Evolutionary conservation across 2,888 invertebrate species (phyloP).

Genomic region (Catocala nupta): DNA sequence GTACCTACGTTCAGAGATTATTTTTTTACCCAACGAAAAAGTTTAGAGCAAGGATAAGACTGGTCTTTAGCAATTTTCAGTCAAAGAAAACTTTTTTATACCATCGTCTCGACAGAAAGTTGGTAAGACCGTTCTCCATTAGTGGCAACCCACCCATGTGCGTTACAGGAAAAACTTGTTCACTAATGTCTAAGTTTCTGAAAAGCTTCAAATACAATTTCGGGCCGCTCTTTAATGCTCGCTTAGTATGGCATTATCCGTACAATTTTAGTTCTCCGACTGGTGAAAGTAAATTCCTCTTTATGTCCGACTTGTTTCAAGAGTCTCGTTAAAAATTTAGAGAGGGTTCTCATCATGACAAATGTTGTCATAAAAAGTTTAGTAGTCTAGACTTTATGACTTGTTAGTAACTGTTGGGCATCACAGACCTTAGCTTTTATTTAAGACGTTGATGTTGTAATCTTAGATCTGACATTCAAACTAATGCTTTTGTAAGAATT

Average conservation of each 20-base stretch:
- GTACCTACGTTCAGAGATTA: constrained; percentile 32
- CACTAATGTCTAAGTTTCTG: constrained; percentile 77
- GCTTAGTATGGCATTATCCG: constrained; percentile 48
- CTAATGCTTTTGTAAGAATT: too few species aligned
- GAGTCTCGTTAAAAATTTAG: constrained; percentile 45
- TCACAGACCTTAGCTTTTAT: constrained; percentile 22
- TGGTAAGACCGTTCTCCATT: constrained; percentile 76
- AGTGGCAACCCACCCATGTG: constrained; percentile 78
- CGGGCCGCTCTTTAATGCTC: constrained; percentile 48
- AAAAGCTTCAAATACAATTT: constrained; percentile 78
- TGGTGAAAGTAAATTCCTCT: constrained; percentile 29
- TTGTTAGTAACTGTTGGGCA: constrained; percentile 38
- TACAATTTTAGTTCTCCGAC: constrained; percentile 33
- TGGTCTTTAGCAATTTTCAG: constrained; percentile 69
- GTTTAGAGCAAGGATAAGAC: constrained; percentile 63
- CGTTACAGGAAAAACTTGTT: constrained; percentile 76
- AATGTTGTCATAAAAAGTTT: constrained; percentile 46
- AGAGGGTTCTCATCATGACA: constrained; percentile 42
- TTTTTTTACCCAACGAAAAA: constrained; percentile 59
- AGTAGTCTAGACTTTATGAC: constrained; percentile 45
- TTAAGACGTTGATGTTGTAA: constrained; percentile 5
- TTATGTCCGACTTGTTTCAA: constrained; percentile 36
- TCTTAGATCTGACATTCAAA: neutral
- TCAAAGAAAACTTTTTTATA: constrained; percentile 62
- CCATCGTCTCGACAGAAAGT: constrained; percentile 58